Conservation (phyloP, 23 tunicate species). For the Trididemnum miniatum region DNA sequence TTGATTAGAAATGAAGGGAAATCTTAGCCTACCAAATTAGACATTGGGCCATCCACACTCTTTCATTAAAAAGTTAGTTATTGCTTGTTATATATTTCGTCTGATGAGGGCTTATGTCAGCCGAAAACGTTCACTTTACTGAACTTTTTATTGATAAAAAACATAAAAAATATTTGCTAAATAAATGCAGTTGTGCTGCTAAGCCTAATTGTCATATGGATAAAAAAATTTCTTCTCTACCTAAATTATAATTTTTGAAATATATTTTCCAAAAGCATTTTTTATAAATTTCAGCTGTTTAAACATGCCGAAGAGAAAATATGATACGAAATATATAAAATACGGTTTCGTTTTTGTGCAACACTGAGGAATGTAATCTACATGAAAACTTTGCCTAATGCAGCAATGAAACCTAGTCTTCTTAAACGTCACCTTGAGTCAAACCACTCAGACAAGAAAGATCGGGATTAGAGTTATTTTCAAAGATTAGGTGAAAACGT, state of each 20-base stretch:
- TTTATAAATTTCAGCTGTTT: slow-evolving; percentile 13
- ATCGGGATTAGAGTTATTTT: slow-evolving; percentile 12
- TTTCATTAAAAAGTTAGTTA: too few species aligned
- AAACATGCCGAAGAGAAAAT: slow-evolving; percentile 22
- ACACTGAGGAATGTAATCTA: slow-evolving; percentile 19
- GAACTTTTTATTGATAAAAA: too few species aligned
- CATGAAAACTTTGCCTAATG: slow-evolving; percentile 7
- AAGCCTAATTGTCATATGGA: too few species aligned
- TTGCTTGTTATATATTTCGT: too few species aligned
- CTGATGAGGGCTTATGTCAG: too few species aligned
- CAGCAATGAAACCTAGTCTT: slow-evolving; percentile 29
- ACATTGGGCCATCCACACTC: too few species aligned
- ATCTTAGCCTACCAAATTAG: too few species aligned
- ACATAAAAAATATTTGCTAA: too few species aligned
- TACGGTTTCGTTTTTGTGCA: slow-evolving; percentile 19
- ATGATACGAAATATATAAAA: slow-evolving; percentile 23
- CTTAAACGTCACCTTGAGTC: slow-evolving; percentile 13
- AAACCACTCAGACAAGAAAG: slow-evolving; percentile 15
- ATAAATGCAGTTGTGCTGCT: too few species aligned
- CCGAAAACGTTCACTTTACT: too few species aligned
- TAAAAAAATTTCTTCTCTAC: too few species aligned
- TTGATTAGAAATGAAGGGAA: too few species aligned
- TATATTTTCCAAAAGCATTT: slow-evolving; percentile 16
- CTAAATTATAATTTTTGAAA: slow-evolving; percentile 8
- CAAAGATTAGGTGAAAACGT: slow-evolving; percentile 19